A percentile compares a stretch with the other conserved stretches of the same genome.
Conservation (phyloP, 2,113 vertebrate genomes). For the Cervus canadensis region DNA sequence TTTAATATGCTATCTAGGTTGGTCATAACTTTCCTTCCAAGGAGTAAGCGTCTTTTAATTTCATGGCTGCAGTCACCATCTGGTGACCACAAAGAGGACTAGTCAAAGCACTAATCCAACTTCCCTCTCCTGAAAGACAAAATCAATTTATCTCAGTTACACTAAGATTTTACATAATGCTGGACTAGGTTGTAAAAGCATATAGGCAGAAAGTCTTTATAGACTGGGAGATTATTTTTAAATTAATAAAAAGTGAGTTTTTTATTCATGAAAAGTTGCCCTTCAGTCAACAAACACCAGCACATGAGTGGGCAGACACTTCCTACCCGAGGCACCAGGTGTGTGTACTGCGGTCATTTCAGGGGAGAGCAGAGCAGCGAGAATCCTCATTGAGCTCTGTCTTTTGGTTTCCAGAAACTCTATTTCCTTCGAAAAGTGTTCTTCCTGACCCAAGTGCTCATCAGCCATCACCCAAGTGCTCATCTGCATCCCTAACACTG, state of each 20-base stretch:
- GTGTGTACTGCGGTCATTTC: accelerated
- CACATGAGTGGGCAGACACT: accelerated
- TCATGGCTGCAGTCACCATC: too few relatives aligned
- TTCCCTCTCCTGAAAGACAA: neutral
- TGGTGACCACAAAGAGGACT: too few relatives aligned
- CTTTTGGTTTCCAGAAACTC: neutral
- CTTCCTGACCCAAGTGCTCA: neutral
- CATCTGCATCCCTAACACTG: neutral
- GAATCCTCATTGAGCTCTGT: neutral
- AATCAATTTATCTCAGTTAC: neutral
- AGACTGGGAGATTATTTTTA: neutral
- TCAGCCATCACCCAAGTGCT: neutral
- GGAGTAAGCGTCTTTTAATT: too few relatives aligned
- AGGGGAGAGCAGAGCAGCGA: neutral
- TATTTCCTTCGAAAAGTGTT: neutral
- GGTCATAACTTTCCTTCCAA: too few relatives aligned
- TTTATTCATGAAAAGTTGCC: neutral
- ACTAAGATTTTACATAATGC: neutral
- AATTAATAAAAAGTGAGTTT: neutral
- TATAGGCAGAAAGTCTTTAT: neutral
- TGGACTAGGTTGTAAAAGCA: neutral
- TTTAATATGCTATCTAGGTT: too few relatives aligned
- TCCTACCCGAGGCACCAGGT: accelerated
- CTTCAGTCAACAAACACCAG: neutral
- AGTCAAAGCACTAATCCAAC: neutral